Conservation (phyloP, 2,797 vertebrate genomes). For the Centroberyx gerrardi region DNA sequence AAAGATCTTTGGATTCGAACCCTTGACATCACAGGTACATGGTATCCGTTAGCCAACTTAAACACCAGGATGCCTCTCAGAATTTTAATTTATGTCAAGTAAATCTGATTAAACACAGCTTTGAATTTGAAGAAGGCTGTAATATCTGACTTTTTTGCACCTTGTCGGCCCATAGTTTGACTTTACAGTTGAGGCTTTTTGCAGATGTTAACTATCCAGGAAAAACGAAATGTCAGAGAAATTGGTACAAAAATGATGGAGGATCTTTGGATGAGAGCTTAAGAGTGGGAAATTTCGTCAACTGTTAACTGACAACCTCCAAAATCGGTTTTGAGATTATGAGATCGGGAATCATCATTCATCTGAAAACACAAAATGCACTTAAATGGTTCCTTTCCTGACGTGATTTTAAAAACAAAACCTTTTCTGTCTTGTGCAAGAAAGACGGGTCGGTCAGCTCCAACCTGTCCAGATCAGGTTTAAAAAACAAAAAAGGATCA, state of each 20-base stretch:
- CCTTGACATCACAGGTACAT: neutral
- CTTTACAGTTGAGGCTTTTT: neutral
- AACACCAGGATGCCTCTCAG: neutral
- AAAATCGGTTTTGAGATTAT: no score
- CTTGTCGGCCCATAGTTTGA: neutral
- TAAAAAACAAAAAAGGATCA: no score
- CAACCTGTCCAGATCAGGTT: no score
- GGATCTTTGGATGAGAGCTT: neutral
- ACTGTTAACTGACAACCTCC: no score
- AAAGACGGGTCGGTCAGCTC: no score
- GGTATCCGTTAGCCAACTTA: neutral
- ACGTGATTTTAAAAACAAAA: no score
- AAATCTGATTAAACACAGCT: neutral
- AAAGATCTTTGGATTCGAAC: neutral
- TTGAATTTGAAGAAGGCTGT: neutral
- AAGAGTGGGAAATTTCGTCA: no score
- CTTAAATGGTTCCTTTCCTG: no score
- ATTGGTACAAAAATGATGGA: neutral
- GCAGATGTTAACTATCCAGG: neutral
- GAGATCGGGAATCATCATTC: no score
- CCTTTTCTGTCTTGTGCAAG: no score
- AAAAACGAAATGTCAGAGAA: neutral
- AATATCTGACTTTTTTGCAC: neutral
- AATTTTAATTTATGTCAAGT: neutral
- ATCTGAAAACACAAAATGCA: no score